Base-by-base conservation (phyloP, 2,888 invertebrate genomes). In the Scotopteryx bipunctaria region DNA sequence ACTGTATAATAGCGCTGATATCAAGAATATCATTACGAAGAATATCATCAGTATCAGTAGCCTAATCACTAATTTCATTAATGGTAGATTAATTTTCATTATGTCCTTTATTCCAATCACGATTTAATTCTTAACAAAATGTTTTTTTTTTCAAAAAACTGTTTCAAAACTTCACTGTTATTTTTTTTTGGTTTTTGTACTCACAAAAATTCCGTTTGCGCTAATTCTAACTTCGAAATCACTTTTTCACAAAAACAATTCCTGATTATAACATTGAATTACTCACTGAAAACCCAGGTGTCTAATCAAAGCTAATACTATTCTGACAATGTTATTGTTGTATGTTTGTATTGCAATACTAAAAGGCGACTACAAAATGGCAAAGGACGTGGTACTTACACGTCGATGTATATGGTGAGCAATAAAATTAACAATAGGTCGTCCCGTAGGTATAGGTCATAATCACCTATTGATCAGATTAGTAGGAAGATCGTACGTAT, bases 1-100 rank as follows among this genome's bases (percentile, higher is more conserved):
- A 62, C 86, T 87, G 49, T 86, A 89, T 8, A 89, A 42, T 25
- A 84, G 63, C 0, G 73, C 58, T 11, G 83, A 76, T 68, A 89
- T 68, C 8, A 90, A 56, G 11, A 79, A 83, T 36, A 88, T 35
- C 50, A 81, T 66, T 1, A 83, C 78, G 1, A 85, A 73, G 6
- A 88, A 52, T 58, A 88, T 83, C 51, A 84, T 49, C 41, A 86
- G 29, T 44, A 83, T 69, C 11, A 86, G 37, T 3, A 83, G n/a
- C 55, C 69, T 73, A 36, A 83, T 80, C 9, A 81, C 64, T 13
- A 86, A 35, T 56, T 83, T 83, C 32, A 81, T 55, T 8, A 78
- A 45, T 0, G 76, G 50, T 17, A 79, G n/a, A 25, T 56, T 80
- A 33, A 78, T 25, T 36, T 81, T 81, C 81, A 85, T 85, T 62